Evolutionary conservation across 2,888 invertebrate genomes (phyloP).

Genomic region (Galerucella pusilla): DNA sequence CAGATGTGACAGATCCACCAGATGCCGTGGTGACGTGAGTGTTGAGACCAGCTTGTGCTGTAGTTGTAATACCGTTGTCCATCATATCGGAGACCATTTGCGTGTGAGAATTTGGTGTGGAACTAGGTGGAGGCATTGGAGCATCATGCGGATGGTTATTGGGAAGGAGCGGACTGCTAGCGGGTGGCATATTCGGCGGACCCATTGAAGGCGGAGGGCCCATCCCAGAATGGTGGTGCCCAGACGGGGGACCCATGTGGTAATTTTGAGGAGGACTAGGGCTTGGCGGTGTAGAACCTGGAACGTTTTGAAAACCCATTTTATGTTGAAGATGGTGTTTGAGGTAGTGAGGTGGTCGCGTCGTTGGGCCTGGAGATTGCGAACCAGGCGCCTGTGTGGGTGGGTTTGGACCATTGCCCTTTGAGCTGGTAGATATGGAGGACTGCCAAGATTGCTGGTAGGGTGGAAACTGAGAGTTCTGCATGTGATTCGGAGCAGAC

Average conservation of each 20-base stretch:
- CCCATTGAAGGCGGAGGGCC: conserved; percentile 73
- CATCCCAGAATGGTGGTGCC: conserved; percentile 67
- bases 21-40: conserved; percentile 63
- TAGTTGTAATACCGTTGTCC: conserved; percentile 72
- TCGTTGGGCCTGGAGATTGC: conserved; percentile 66
- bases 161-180: conserved; percentile 62
- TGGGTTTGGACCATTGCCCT: conserved; percentile 58
- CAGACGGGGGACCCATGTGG: conserved; percentile 71
- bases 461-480: conserved; percentile 64
- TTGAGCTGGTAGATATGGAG: conserved; percentile 49
- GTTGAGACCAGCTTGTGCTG: conserved; percentile 68
- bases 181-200: conserved; percentile 74
- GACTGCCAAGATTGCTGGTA: conserved; percentile 62
- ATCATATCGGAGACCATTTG: conserved; percentile 64
- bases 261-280: conserved; percentile 71
- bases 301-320: conserved; percentile 70
- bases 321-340: conserved; percentile 79
- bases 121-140: conserved; percentile 68
- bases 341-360: conserved; percentile 73
- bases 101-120: conserved; percentile 66
- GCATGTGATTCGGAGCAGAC: conserved; percentile 70
- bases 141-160: conserved; percentile 61
- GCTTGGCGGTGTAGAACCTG: conserved; percentile 71
- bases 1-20: conserved; percentile 81
- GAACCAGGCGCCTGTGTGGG: conserved; percentile 62